These are phyloP conservation scores for Drosophila atroscutellata DNA, from an alignment of 2,888 invertebrate genomes.

Conservation along the genomic window DNA sequence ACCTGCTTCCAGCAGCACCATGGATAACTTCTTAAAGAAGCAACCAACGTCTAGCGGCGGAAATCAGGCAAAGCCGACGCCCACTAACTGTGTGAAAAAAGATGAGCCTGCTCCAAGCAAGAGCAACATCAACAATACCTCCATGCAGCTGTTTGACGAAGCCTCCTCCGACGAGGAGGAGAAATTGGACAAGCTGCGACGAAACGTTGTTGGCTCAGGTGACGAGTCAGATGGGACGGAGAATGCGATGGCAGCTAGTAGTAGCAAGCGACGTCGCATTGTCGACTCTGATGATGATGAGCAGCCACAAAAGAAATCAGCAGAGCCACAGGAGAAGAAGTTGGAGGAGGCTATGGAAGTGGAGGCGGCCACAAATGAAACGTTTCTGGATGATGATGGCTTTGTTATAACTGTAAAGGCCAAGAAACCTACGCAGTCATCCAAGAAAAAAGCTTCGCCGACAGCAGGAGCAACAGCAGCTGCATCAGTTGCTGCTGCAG, in stretches of 20 bases:
- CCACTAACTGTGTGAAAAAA: slow-evolving; percentile 30
- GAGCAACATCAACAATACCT: slow-evolving; percentile 59
- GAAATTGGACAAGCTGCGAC: slow-evolving; percentile 77
- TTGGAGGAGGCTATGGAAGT: slow-evolving; percentile 32
- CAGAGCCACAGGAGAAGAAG: slow-evolving; percentile 55
- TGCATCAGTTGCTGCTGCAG: background rate
- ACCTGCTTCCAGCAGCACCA: slow-evolving; percentile 37
- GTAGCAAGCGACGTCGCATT: slow-evolving; percentile 79
- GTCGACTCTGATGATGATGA: slow-evolving; percentile 82
- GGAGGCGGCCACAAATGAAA: slow-evolving; percentile 63
- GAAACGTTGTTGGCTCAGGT: slow-evolving; percentile 70
- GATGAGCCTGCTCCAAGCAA: slow-evolving; percentile 31
- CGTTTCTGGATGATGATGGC: slow-evolving; percentile 83
- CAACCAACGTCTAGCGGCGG: slow-evolving; percentile 32
- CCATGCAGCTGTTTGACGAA: slow-evolving; percentile 76
- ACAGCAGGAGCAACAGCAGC: slow-evolving; percentile 33
- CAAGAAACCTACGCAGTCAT: slow-evolving; percentile 53
- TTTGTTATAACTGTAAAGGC: slow-evolving; percentile 82
- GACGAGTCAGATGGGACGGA: slow-evolving; percentile 52
- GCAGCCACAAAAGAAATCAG: slow-evolving; percentile 65
- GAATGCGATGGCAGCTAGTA: slow-evolving; percentile 26
- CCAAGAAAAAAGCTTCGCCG: slow-evolving; percentile 56
- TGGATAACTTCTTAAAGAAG: slow-evolving; percentile 69
- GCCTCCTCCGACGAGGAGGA: slow-evolving; percentile 83
- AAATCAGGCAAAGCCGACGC: slow-evolving; percentile 32